These are phyloP conservation scores for Clarias platycephalus DNA, from an alignment of 2,797 vertebrate genomes.

Conservation along the genomic window DNA sequence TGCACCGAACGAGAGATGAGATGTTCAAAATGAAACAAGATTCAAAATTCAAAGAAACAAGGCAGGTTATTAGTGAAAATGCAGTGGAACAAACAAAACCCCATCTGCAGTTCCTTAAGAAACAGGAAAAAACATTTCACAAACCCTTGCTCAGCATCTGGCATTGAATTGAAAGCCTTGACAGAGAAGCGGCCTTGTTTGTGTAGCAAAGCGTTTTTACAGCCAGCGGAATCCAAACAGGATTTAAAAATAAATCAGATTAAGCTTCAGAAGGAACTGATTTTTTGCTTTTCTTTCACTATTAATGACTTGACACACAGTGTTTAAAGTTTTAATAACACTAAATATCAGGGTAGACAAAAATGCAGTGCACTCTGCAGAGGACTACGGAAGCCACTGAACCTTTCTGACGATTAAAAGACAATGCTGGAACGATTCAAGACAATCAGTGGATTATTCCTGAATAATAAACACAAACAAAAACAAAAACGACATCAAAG, in stretches of 20 bases:
- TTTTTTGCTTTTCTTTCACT: too few relatives aligned
- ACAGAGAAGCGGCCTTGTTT: neutral
- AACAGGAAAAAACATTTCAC: neutral
- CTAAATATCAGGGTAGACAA: too few relatives aligned
- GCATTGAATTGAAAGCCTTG: neutral
- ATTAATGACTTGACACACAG: neutral
- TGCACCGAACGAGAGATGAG: neutral
- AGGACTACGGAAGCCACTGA: too few relatives aligned
- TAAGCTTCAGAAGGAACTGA: neutral
- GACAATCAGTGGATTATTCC: neutral
- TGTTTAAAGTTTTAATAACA: neutral
- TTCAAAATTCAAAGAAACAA: neutral
- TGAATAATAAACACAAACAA: constrained; percentile 4
- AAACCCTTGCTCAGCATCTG: constrained; percentile 11
- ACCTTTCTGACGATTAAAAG: neutral
- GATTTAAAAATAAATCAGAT: neutral
- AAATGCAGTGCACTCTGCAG: neutral
- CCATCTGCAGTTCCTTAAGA: constrained; percentile 12
- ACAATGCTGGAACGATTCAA: too few relatives aligned
- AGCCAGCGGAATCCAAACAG: neutral
- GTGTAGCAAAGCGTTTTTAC: neutral
- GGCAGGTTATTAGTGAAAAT: neutral
- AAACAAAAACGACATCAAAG: neutral
- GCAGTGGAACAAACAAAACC: neutral
- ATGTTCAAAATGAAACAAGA: neutral